These are phyloP conservation scores for Hypomecis punctinalis DNA, from an alignment of 2,888 invertebrate genomes.

Conservation along the genomic window DNA sequence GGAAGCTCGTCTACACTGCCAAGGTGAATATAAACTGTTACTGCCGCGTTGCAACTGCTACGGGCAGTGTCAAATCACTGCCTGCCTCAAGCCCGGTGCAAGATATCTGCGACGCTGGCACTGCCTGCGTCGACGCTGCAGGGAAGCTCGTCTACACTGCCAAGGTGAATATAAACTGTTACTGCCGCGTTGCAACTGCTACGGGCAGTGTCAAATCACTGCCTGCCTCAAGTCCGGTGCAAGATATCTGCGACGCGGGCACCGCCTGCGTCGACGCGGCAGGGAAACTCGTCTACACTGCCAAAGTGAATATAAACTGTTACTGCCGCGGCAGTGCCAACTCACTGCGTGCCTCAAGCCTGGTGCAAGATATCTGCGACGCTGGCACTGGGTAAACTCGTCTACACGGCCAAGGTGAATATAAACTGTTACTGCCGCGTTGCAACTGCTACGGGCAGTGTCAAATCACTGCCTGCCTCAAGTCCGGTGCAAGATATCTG, in stretches of 20 bases:
- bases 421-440: too few relatives aligned
- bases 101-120: slow-evolving; percentile 48
- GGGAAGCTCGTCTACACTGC: slow-evolving; percentile 61
- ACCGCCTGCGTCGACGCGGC: slow-evolving; percentile 54
- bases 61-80: too few relatives aligned
- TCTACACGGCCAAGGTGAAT: slow-evolving; percentile 65
- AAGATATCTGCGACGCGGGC: slow-evolving; percentile 48
- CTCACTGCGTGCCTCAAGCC: too few relatives aligned
- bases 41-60: too few relatives aligned
- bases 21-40: too few relatives aligned
- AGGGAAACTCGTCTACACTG: slow-evolving; percentile 59
- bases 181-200: too few relatives aligned
- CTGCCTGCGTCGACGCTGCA: slow-evolving; percentile 54
- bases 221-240: slow-evolving; percentile 27
- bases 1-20: slow-evolving; percentile 61
- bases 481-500: slow-evolving; percentile 42
- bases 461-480: slow-evolving; percentile 18
- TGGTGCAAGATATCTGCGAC: slow-evolving; percentile 42
- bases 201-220: too few relatives aligned
- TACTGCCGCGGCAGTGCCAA: too few relatives aligned
- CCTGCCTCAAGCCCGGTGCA: slow-evolving; percentile 31
- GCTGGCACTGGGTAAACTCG: slow-evolving; percentile 54
- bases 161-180: too few relatives aligned
- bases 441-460: slow-evolving; percentile 11
- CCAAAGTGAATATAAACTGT: too few relatives aligned